Base-by-base conservation (phyloP, 2,888 invertebrate species). In the Leucania comma region DNA sequence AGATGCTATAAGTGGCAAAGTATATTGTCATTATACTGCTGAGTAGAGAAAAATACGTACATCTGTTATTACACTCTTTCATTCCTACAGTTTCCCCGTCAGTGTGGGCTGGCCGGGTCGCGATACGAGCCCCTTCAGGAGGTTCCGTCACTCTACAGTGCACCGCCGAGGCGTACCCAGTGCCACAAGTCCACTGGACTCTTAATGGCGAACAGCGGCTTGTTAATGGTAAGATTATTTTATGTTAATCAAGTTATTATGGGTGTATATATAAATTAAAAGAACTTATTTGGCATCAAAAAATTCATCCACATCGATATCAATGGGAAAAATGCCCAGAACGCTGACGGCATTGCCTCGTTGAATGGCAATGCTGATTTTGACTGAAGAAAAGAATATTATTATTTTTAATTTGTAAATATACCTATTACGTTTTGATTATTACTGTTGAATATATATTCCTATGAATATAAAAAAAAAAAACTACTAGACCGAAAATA, bases 101-200 rank as follows among this genome's bases (percentile, higher is more conserved):
- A 92, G 97, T 98, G 61, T 97, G 97, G 96, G 97, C 98, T 22
- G 97, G 97, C 59, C 97, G 98, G 84, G 97, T 97, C 82, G 96
- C 98, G 26, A 96, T 98, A 9, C 97, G 98, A 1, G 97, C 97
- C 0, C 96, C 97, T 60, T 94, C 97, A 48, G 97, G 97, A 2
- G 97, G 97, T 63, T 95, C 97, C 67, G 97, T 97, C 77, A 97
- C 97, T 0, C 93, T 98, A 53, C 97, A 97, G 81, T 98, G 98
- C 88, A 96, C 97, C 56, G 97, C 97, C 1, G 98, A 98, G 88
- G 98, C 98, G 1, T 97, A 96, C 90, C 98, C 98, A 0, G 96
- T 97, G 81, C 97, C 98, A 6, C 97, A 97, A 85, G 97, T 97
- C 86, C 97, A 97, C 89, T 98, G 98, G 98, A 97, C 97, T 26